Conservation (phyloP, 2,888 invertebrate species). For the Trimorus sp. region DNA sequence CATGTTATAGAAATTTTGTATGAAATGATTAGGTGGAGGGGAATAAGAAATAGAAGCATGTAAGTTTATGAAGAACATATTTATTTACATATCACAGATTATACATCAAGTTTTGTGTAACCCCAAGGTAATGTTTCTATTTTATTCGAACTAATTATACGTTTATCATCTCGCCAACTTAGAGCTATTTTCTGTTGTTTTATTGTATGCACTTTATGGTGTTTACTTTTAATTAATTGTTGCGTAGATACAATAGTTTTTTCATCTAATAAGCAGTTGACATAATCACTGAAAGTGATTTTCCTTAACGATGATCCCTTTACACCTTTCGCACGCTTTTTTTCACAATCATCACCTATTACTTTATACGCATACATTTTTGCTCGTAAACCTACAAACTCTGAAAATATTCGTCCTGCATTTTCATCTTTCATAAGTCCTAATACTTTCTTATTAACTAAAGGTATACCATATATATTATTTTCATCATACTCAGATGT, state of each 20-base stretch:
- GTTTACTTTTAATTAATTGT: slow-evolving; percentile 39
- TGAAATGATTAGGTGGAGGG: too few relatives aligned
- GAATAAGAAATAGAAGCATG: too few relatives aligned
- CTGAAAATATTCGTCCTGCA: slow-evolving; percentile 71
- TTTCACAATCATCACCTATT: slow-evolving; percentile 39
- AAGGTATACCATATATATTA: slow-evolving; percentile 70
- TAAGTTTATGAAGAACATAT: neutral
- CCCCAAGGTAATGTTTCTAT: slow-evolving; percentile 9
- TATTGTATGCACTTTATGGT: slow-evolving; percentile 27
- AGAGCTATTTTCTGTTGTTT: slow-evolving; percentile 15
- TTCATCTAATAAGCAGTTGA: slow-evolving; percentile 31
- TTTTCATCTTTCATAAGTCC: slow-evolving; percentile 75
- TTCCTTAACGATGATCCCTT: slow-evolving; percentile 51
- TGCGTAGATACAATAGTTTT: neutral
- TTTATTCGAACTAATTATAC: neutral
- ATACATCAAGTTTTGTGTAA: neutral
- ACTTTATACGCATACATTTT: slow-evolving; percentile 65
- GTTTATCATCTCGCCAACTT: slow-evolving; percentile 24
- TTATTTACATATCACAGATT: too few relatives aligned
- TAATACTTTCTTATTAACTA: slow-evolving; percentile 65
- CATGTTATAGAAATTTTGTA: too few relatives aligned
- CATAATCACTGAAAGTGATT: slow-evolving; percentile 61
- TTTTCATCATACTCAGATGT: slow-evolving; percentile 66
- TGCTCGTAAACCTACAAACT: slow-evolving; percentile 67
- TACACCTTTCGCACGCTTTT: slow-evolving; percentile 68